Evolutionary conservation across 2,797 vertebrate species (phyloP), one percentile per base, ranked within the genome.

Genomic region (Mus minutoides): DNA sequence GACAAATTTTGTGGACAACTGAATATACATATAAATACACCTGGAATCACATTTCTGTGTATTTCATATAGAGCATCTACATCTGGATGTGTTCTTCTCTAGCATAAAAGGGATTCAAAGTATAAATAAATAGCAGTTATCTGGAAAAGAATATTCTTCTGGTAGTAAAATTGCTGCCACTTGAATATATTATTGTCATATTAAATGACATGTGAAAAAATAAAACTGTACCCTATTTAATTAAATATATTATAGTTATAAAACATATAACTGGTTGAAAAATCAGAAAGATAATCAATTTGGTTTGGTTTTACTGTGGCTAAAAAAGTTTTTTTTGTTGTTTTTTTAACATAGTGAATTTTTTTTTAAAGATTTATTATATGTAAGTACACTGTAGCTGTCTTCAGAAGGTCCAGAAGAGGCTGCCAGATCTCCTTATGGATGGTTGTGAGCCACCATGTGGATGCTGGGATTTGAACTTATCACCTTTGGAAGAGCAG

Each of bases 221-320:
- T 37, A 90, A 89, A 91, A 54, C 8, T 93, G 17, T 34, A 58
- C 26, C 8, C 2, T 46, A 29, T 34, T 76, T 58, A n/a, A 93
- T 76, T 40, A 90, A 75, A 2, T n/a, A 37, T 17, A 71, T 82
- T 37, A 8, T 54, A 76, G 6, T 86, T 19, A 90, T 88, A 88
- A 14, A 87, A 85, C 88, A 83, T 76, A 19, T 91, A 64, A 94
- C 24, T 3, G 21, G 83, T 94, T 79, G 69, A 1, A 93, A 87
- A 88, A 60, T 60, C 73, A 88, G 17, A 80, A 49, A 54, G 69
- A 92, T 26, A 8, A 58, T 87, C 54, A 91, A 62, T 84, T 77
- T 83, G 22, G 13, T 56, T 87, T 62, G 58, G n/a, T 37, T 79
- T 96, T 83, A 37, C 9, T 24, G 60, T n/a, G 78, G 62, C 92